Conservation (phyloP, 2,113 vertebrate genomes). For the Lophius piscatorius region DNA sequence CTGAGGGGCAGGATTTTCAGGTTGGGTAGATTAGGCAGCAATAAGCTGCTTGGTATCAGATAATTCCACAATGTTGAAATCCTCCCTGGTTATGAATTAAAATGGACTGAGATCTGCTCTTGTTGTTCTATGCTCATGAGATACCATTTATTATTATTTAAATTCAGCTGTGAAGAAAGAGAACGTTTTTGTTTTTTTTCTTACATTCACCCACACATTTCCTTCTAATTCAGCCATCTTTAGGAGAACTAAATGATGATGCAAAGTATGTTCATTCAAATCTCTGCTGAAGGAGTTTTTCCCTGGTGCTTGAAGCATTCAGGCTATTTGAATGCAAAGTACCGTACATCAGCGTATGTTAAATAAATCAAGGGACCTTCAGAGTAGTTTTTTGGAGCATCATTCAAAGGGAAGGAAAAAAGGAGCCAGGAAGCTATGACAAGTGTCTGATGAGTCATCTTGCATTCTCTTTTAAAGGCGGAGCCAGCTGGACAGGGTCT, state of each 20-base stretch:
- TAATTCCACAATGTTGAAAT: constrained; percentile 70
- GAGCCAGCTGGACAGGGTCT: constrained; percentile 12
- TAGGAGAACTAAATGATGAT: constrained; percentile 28
- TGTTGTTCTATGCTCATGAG: constrained; percentile 20
- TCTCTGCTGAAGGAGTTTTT: too few species aligned
- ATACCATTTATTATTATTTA: too few species aligned
- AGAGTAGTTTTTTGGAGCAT: too few species aligned
- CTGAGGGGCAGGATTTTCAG: constrained; percentile 62
- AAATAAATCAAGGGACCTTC: too few species aligned
- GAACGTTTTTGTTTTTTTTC: too few species aligned
- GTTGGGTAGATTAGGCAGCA: constrained; percentile 68
- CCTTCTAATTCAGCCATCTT: too few species aligned
- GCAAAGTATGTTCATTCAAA: constrained; percentile 19
- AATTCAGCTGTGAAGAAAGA: constrained; percentile 4
- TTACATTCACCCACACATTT: too few species aligned
- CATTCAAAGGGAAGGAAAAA: constrained; percentile 25
- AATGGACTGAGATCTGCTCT: constrained; percentile 27
- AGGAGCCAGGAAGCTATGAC: constrained; percentile 45
- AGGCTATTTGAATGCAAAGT: constrained; percentile 39
- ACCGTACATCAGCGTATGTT: too few species aligned
- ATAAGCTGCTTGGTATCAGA: constrained; percentile 75
- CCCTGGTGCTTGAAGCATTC: constrained; percentile 26
- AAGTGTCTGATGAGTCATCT: constrained; percentile 55
- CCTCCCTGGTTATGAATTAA: constrained; percentile 63
- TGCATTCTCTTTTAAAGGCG: constrained; percentile 5